Percentiles rank a stretch among this genome's conserved stretches.
Conservation (phyloP, 2,113 vertebrate species). For the Trogon surrucura region DNA sequence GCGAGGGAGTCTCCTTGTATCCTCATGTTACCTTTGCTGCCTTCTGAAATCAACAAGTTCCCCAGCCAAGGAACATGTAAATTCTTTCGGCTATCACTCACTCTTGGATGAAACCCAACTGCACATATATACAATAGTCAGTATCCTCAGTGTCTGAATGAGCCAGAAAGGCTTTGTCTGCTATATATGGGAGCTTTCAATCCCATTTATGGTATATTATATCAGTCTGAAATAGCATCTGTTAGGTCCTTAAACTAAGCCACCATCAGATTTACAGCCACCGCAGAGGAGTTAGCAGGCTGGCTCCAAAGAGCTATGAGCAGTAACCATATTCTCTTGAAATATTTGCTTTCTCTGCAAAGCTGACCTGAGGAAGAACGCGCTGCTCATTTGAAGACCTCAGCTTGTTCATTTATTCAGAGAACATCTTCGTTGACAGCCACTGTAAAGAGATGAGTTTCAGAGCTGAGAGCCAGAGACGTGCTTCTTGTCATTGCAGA, state of each 20-base stretch:
- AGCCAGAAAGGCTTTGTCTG: conserved; percentile 44
- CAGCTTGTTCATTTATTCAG: conserved; percentile 32
- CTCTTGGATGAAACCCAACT: conserved; percentile 52
- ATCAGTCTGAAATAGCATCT: conserved; percentile 41
- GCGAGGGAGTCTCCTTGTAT: conserved; percentile 32
- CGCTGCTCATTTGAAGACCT: conserved; percentile 27
- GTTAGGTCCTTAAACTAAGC: conserved; percentile 26
- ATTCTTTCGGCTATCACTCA: conserved; percentile 45
- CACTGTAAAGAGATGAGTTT: not conserved
- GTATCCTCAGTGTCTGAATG: conserved; percentile 34
- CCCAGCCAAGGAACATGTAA: conserved; percentile 10
- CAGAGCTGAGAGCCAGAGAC: not conserved
- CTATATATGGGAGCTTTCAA: conserved; percentile 39
- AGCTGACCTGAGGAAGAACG: conserved; percentile 53
- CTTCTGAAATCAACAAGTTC: conserved; percentile 42
- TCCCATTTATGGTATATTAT: conserved; percentile 54
- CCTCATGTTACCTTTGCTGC: conserved; percentile 38
- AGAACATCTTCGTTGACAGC: not conserved
- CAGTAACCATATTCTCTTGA: conserved; percentile 47
- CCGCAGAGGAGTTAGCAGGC: conserved; percentile 40
- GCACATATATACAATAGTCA: not conserved
- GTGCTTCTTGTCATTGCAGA: not conserved
- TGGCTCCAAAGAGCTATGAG: conserved; percentile 52
- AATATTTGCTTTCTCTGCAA: conserved; percentile 62
- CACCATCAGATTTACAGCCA: conserved; percentile 57